Evolutionary conservation across 2,888 invertebrate species (phyloP).

Genomic region (Choreutis nemorana): DNA sequence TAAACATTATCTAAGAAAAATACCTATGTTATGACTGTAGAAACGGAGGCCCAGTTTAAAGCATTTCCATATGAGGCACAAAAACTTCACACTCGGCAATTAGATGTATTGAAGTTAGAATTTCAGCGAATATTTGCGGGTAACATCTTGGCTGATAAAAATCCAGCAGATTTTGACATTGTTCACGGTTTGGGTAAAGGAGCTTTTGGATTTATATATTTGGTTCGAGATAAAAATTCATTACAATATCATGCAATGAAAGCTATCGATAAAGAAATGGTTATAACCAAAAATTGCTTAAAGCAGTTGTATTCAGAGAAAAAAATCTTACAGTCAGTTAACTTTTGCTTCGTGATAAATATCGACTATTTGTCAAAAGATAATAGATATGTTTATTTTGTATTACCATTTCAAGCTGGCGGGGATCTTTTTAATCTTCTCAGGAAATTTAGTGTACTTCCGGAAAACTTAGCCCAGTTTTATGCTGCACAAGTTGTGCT

Average conservation of each 20-base stretch:
- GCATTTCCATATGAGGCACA: too few relatives aligned
- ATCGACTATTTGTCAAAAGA: constrained; percentile 85
- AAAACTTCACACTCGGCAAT: constrained; percentile 24
- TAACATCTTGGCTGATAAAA: constrained; percentile 14
- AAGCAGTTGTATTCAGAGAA: constrained; percentile 87
- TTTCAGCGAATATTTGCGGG: constrained; percentile 22
- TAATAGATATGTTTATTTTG: constrained; percentile 80
- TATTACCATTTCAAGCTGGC: constrained; percentile 82
- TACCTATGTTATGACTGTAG: too few relatives aligned
- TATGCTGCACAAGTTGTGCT: constrained; percentile 90
- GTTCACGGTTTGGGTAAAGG: constrained; percentile 82
- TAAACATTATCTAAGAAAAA: too few relatives aligned
- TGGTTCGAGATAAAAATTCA: constrained; percentile 69
- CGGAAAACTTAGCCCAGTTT: constrained; percentile 81
- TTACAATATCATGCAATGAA: constrained; percentile 83
- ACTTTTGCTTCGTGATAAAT: constrained; percentile 84
- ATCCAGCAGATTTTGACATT: constrained; percentile 71
- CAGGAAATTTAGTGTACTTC: constrained; percentile 63
- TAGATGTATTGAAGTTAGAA: constrained; percentile 34
- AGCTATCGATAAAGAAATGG: constrained; percentile 80
- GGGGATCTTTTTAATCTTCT: constrained; percentile 84
- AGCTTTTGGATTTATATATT: constrained; percentile 84
- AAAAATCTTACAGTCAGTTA: constrained; percentile 79
- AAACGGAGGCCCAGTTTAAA: too few relatives aligned
- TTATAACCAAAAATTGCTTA: constrained; percentile 83